Percentiles rank a stretch among this genome's conserved stretches.
These are phyloP conservation scores for Nebria brevicollis DNA, from an alignment of 2,888 invertebrate genomes.

Conservation along the genomic window DNA sequence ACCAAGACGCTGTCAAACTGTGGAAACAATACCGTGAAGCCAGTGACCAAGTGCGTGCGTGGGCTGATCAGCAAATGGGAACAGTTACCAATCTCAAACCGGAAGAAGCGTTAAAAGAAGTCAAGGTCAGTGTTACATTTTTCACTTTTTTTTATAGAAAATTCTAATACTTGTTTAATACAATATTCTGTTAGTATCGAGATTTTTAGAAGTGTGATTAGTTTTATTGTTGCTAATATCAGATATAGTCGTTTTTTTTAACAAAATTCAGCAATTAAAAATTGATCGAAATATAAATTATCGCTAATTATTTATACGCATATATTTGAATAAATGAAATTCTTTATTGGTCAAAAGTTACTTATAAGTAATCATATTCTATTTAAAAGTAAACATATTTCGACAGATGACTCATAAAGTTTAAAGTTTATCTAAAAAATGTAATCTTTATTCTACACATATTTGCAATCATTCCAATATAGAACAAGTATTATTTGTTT, in stretches of 20 bases:
- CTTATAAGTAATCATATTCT: not conserved
- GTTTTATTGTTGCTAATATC: no score
- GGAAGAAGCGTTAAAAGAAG: conserved; percentile 75
- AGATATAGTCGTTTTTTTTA: no score
- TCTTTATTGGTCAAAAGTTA: no score
- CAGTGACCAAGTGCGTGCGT: conserved; percentile 78
- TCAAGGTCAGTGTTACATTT: conserved; percentile 71
- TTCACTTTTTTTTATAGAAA: not conserved
- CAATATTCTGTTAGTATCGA: no score
- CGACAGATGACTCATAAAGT: not conserved
- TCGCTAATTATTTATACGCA: no score
- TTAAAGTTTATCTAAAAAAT: not conserved
- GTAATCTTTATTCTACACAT: not conserved
- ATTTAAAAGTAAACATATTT: not conserved
- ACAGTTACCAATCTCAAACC: conserved; percentile 76
- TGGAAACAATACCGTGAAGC: conserved; percentile 86
- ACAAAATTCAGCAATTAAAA: no score
- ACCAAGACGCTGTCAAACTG: conserved; percentile 82
- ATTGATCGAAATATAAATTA: no score
- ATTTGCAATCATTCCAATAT: not conserved
- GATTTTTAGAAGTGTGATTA: no score
- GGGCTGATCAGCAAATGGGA: conserved; percentile 81
- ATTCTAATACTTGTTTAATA: not conserved
- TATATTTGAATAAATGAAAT: no score
- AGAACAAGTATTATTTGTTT: not conserved